Evolutionary conservation across 1,140 invertebrate genomes (phyloP).

Genomic region (Solenopsis fugax): DNA sequence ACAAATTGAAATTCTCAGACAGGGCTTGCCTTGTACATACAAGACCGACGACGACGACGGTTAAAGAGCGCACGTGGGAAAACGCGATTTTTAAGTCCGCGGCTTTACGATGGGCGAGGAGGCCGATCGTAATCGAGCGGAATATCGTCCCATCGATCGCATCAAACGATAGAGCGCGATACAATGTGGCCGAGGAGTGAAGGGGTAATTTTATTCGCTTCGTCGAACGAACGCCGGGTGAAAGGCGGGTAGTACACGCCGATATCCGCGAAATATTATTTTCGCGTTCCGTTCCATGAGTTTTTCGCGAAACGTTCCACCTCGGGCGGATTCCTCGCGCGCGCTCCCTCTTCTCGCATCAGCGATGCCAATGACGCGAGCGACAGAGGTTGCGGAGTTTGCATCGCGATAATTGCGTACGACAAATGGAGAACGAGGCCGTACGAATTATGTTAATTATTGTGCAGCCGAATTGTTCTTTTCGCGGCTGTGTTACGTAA

Average conservation of each 20-base stretch:
- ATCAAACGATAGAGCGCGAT: conserved; percentile 49
- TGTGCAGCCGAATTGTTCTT: conserved; percentile 44
- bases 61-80: conserved; percentile 72
- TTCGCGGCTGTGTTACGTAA: neutral
- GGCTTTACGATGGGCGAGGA: neutral
- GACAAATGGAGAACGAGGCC: conserved; percentile 51
- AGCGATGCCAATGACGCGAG: neutral
- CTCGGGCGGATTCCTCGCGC: conserved; percentile 21
- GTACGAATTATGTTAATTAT: conserved; percentile 55
- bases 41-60: neutral
- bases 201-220: conserved; percentile 58
- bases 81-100: neutral
- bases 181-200: conserved; percentile 56
- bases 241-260: conserved; percentile 53
- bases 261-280: conserved; percentile 43
- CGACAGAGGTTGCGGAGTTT: neutral
- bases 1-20: conserved; percentile 70
- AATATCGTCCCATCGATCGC: neutral
- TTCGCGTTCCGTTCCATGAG: conserved; percentile 12
- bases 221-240: conserved; percentile 55
- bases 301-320: conserved; percentile 30
- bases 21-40: conserved; percentile 66
- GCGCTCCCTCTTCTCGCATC: neutral
- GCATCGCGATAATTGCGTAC: conserved; percentile 30
- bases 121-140: neutral